A percentile compares a stretch with the other conserved stretches of the same genome.
Conservation (phyloP, 2,113 vertebrate species). For the Leucosticte australis region DNA sequence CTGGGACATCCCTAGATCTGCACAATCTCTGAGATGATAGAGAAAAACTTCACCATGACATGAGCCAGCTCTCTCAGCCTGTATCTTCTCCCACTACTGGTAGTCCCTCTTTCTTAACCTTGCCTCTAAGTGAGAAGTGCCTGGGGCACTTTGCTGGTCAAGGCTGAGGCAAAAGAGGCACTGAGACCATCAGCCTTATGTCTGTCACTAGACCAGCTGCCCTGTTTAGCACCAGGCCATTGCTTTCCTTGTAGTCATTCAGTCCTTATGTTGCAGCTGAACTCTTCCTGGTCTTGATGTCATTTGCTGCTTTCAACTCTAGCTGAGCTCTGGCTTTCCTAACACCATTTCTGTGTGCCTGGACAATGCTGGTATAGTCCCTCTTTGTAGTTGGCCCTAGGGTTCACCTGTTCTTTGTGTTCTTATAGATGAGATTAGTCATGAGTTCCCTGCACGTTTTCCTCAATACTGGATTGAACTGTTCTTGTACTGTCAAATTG, state of each 20-base stretch:
- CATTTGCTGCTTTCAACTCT: background rate
- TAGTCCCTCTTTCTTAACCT: background rate
- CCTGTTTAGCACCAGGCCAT: background rate
- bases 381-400: background rate
- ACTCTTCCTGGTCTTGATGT: background rate
- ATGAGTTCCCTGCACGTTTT: background rate
- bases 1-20: background rate
- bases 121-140: background rate
- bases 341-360: background rate
- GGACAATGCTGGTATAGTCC: background rate
- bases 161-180: background rate
- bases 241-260: background rate
- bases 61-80: background rate
- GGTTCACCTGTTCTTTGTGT: background rate
- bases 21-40: background rate
- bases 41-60: background rate
- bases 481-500: background rate
- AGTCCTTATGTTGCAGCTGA: background rate
- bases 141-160: background rate
- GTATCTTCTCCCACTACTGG: background rate
- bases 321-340: background rate
- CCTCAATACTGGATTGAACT: background rate
- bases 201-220: background rate
- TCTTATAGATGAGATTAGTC: background rate
- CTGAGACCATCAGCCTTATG: background rate